Evolutionary conservation across 2,888 invertebrate genomes (phyloP), one percentile per base, ranked within the genome.

Genomic region (Cryptus viduatorius): DNA sequence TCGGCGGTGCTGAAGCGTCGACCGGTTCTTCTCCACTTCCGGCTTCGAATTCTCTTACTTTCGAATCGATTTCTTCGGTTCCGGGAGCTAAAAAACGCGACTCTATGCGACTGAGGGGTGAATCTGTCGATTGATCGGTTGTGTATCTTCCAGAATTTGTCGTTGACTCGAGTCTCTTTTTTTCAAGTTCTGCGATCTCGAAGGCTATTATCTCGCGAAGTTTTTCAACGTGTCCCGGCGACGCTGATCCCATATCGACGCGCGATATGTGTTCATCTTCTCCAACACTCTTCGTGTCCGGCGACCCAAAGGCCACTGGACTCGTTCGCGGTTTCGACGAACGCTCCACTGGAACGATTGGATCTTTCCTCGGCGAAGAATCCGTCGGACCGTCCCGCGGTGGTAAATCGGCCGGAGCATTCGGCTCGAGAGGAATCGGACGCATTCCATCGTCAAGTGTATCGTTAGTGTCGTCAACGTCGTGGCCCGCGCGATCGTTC

Each of bases 1-100:
- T 79, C 53, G 56, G 79, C 65, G 31, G 69, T 19, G 37, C 37
- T 8, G 48, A 61, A 29, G 64, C 46, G 8, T 89, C 87, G 0
- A 87, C 72, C 0, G 88, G 86, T 2, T 46, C 75, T 46, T 85
- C 87, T 24, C 90, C 90, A 59, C 91, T 91, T 42, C 88, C 88
- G 5, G 77, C 50, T 19, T 88, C 88, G 14, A 81, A 46, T 46
- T 53, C 69, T 1, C 61, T 44, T 16, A 50, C n/a, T 16, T 86
- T 88, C 12, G 64, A 42, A 65, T 89, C 89, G n/a, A 56, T 65
- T 10, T 67, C 75, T 24, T 69, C 75, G 14, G 37, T 72, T 14
- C 24, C 19, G 12, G 67, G 46, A 0, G n/a, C n/a, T 14, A 29
- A 64, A 0, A 48, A 81, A 44, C 59, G 46, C 12, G 68, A 72